phyloP scores from a whole-genome alignment of 2,113 vertebrate species.

The Rhineura floridana region DNA sequence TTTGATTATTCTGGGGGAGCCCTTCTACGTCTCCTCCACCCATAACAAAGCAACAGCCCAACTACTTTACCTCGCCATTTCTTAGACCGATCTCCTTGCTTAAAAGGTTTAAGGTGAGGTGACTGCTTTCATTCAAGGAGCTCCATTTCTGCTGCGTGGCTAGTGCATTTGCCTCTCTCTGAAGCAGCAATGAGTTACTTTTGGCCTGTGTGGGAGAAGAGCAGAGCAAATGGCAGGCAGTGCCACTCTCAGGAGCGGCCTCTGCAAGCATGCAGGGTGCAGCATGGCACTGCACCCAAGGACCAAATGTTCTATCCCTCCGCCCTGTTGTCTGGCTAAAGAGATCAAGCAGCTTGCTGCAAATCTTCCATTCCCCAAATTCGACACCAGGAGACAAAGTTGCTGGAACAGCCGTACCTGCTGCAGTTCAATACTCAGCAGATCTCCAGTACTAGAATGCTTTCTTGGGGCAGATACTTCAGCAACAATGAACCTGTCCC shows the following conservation, averaged over 20 bases:
- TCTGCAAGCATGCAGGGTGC: not conserved
- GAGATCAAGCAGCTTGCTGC: not conserved
- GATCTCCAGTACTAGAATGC: constrained; percentile 85
- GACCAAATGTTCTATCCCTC: fast-evolving
- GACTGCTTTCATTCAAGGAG: constrained; percentile 78
- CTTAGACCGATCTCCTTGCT: constrained; percentile 82
- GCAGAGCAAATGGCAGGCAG: not conserved
- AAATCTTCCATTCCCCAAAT: not conserved
- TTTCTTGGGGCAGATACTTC: constrained; percentile 82
- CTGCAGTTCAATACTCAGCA: constrained; percentile 82
- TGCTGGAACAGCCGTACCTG: constrained; percentile 67
- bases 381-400: not conserved
- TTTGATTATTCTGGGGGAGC: too few species aligned
- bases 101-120: constrained; percentile 79
- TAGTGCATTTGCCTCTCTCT: constrained; percentile 80
- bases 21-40: not conserved
- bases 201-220: constrained; percentile 67
- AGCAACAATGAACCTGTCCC: constrained; percentile 81
- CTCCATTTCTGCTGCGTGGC: constrained; percentile 83
- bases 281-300: fast-evolving
- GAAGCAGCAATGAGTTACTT: constrained; percentile 80
- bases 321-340: not conserved
- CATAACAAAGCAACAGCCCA: constrained; percentile 37
- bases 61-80: constrained; percentile 80
- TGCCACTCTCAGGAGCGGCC: not conserved